Conservation (phyloP, 64 coral and sea anemone genomes). For the Trachythela sp. region DNA sequence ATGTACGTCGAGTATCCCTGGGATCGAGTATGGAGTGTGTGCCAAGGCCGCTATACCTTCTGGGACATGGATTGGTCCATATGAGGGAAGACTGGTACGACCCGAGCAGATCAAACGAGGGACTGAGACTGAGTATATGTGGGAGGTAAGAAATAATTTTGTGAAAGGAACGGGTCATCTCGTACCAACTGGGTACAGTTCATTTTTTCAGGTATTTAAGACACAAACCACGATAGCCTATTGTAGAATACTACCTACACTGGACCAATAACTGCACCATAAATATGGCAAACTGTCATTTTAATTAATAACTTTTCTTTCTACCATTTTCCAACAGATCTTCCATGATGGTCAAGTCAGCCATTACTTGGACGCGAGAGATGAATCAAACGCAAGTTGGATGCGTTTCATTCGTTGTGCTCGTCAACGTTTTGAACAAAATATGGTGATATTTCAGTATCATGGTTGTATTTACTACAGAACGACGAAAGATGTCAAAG, state of each 20-base stretch:
- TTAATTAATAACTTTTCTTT: background rate
- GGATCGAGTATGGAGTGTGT: constrained; percentile 84
- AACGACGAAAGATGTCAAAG: constrained; percentile 76
- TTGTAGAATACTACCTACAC: too few relatives aligned
- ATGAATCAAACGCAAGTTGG: constrained; percentile 97
- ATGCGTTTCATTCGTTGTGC: constrained; percentile 97
- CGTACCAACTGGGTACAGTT: too few relatives aligned
- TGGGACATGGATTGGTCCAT: constrained; percentile 95
- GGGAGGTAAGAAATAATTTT: constrained; percentile 90
- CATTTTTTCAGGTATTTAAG: background rate
- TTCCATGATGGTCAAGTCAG: constrained; percentile 99
- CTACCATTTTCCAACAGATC: constrained; percentile 41
- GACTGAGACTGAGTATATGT: constrained; percentile 98
- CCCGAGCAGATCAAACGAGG: constrained; percentile 78
- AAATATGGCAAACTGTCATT: background rate
- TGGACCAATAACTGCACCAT: background rate
- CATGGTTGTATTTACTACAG: constrained; percentile 96
- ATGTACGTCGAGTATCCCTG: constrained; percentile 97
- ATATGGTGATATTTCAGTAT: constrained; percentile 98
- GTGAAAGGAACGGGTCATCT: too few relatives aligned
- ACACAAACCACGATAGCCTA: too few relatives aligned
- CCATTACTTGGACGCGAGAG: constrained; percentile 92
- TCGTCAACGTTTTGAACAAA: constrained; percentile 91
- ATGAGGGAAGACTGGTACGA: constrained; percentile 91
- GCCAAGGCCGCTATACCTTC: constrained; percentile 75